Percentiles rank a stretch among this genome's conserved stretches.
phyloP scores from a whole-genome alignment of 2,113 vertebrate species.

The Cinclus cinclus region DNA sequence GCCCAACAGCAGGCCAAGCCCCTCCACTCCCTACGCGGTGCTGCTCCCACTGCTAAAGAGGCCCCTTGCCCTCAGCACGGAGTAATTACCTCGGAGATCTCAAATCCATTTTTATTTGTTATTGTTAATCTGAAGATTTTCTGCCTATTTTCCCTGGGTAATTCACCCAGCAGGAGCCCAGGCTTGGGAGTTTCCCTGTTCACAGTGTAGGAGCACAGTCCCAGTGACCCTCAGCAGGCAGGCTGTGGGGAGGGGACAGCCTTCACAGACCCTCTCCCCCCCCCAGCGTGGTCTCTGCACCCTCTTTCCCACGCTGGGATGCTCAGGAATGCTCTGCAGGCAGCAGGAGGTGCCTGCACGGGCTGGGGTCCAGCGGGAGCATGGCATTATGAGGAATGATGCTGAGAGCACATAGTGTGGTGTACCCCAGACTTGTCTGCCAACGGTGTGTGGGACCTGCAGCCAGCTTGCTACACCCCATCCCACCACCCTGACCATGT shows the following conservation, averaged over 20 bases:
- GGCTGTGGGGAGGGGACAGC: background rate
- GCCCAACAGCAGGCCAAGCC: slow-evolving; percentile 42
- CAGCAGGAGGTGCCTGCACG: background rate
- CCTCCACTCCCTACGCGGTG: background rate
- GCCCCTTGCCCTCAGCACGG: slow-evolving; percentile 59
- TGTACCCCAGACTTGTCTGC: background rate
- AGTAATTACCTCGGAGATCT: slow-evolving; percentile 59
- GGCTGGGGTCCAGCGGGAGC: background rate
- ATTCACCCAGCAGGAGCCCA: slow-evolving; percentile 43
- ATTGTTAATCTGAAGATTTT: slow-evolving; percentile 70
- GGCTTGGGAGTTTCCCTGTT: slow-evolving; percentile 25
- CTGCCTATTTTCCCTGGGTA: slow-evolving; percentile 69
- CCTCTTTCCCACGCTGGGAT: slow-evolving; percentile 34
- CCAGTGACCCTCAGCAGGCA: slow-evolving; percentile 19
- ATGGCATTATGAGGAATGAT: accelerated
- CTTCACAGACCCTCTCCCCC: background rate
- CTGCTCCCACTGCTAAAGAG: slow-evolving; percentile 50
- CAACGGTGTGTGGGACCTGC: accelerated
- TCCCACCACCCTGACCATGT: accelerated
- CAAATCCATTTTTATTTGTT: slow-evolving; percentile 71
- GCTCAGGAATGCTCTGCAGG: background rate
- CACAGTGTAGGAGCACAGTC: background rate
- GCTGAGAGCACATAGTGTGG: background rate
- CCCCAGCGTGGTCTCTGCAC: background rate
- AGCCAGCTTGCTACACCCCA: background rate